Conservation (phyloP, 2,888 invertebrate genomes). For the Willowsia nigromaculata region DNA sequence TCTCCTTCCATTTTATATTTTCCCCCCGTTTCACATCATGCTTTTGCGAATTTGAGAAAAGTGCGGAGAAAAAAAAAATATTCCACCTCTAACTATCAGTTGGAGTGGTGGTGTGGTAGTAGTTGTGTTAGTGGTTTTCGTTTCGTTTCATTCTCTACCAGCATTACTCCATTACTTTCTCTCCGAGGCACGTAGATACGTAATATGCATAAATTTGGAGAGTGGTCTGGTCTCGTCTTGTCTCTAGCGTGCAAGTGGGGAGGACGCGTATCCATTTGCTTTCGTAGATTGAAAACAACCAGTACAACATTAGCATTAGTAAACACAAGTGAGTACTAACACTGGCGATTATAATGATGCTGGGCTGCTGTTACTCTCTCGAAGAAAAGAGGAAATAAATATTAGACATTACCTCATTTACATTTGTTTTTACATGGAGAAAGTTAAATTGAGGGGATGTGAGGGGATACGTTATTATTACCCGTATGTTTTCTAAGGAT, state of each 20-base stretch:
- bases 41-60: neutral
- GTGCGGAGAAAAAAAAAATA: neutral
- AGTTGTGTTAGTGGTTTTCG: neutral
- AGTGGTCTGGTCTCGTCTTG: no score
- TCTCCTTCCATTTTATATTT: neutral
- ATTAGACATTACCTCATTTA: no score
- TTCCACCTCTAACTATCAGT: no score
- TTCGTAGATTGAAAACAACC: neutral
- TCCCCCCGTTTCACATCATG: neutral
- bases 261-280: neutral
- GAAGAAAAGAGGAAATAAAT: no score
- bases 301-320: neutral
- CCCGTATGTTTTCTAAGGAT: neutral
- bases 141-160: no score
- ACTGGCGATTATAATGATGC: no score
- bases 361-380: no score
- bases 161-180: neutral
- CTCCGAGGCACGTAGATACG: neutral
- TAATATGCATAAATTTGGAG: constrained; percentile 14
- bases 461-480: no score
- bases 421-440: no score
- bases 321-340: no score
- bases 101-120: neutral
- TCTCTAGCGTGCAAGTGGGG: neutral
- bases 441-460: no score